Conservation (phyloP, 2,888 invertebrate species). For the Muscina levida region DNA sequence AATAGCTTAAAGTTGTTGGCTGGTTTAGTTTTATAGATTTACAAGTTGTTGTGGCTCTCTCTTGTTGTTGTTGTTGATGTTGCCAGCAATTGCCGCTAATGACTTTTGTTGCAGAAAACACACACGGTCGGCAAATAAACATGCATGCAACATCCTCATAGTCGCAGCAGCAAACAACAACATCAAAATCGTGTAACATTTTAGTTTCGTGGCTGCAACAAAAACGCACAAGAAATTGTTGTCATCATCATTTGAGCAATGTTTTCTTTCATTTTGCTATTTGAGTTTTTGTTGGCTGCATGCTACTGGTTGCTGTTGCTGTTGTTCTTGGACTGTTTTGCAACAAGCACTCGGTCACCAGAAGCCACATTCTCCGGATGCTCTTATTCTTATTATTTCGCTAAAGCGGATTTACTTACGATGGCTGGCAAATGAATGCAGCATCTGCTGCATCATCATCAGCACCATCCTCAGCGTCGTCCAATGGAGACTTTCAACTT, state of each 20-base stretch:
- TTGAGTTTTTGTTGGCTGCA: background rate
- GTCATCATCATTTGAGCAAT: slow-evolving; percentile 31
- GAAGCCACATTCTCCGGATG: slow-evolving; percentile 59
- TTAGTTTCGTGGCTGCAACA: slow-evolving; percentile 23
- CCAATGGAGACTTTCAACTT: slow-evolving; percentile 38
- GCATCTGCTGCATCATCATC: slow-evolving; percentile 31
- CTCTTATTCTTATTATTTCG: slow-evolving; percentile 55
- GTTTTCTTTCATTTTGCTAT: slow-evolving; percentile 27
- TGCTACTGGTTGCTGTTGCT: slow-evolving; percentile 8
- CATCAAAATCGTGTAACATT: slow-evolving; percentile 42
- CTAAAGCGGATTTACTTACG: slow-evolving; percentile 58
- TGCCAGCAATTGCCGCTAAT: slow-evolving; percentile 42
- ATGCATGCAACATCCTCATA: background rate
- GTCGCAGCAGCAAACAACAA: slow-evolving; percentile 9
- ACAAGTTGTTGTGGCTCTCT: slow-evolving; percentile 29
- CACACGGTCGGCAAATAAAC: background rate
- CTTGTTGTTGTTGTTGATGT: slow-evolving; percentile 18
- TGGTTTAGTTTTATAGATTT: slow-evolving; percentile 35
- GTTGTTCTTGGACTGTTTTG: slow-evolving; percentile 4
- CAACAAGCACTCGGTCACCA: slow-evolving; percentile 41
- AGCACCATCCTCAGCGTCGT: slow-evolving; percentile 41
- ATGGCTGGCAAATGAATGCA: slow-evolving; percentile 8
- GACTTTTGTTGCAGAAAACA: slow-evolving; percentile 34
- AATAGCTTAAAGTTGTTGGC: slow-evolving; percentile 12
- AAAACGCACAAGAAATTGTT: slow-evolving; percentile 36